A percentile compares a stretch with the other conserved stretches of the same genome.
phyloP scores from a whole-genome alignment of 1,140 invertebrate genomes.

The Spodoptera frugiperda region DNA sequence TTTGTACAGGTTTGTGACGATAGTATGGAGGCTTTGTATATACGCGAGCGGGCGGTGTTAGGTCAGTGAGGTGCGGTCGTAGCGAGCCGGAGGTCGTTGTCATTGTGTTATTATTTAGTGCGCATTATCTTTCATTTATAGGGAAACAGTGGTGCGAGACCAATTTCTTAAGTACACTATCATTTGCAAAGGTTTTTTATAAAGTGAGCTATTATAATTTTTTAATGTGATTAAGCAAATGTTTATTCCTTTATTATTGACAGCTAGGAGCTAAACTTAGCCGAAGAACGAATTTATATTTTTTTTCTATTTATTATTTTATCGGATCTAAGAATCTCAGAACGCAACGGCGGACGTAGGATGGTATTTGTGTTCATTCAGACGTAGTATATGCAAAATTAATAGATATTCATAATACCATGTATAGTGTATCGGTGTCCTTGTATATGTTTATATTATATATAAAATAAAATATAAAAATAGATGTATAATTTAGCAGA shows the following conservation, averaged over 20 bases:
- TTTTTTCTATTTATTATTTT: slow-evolving; percentile 39
- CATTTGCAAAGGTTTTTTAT: background rate
- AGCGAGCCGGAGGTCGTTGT: slow-evolving; percentile 8
- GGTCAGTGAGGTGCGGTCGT: background rate
- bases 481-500: slow-evolving; percentile 31
- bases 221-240: slow-evolving; percentile 3
- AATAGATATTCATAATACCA: slow-evolving; percentile 13
- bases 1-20: slow-evolving; percentile 70
- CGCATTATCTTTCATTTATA: slow-evolving; percentile 1
- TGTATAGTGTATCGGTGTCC: slow-evolving; percentile 33
- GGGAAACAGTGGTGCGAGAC: slow-evolving; percentile 10
- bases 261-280: slow-evolving; percentile 36
- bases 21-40: slow-evolving; percentile 67
- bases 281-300: slow-evolving; percentile 46
- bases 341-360: slow-evolving; percentile 1
- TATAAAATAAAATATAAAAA: background rate
- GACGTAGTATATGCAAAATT: slow-evolving; percentile 30
- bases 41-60: slow-evolving; percentile 22
- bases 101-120: slow-evolving; percentile 14
- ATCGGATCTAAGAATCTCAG: slow-evolving; percentile 42
- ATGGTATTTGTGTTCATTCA: slow-evolving; percentile 40
- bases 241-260: slow-evolving; percentile 20
- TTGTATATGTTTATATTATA: slow-evolving; percentile 1
- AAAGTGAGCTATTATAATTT: background rate
- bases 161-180: slow-evolving; percentile 30